Evolutionary conservation across 2,888 invertebrate species (phyloP), one percentile per base, ranked within the genome.

Genomic region (Syrphus vitripennis): DNA sequence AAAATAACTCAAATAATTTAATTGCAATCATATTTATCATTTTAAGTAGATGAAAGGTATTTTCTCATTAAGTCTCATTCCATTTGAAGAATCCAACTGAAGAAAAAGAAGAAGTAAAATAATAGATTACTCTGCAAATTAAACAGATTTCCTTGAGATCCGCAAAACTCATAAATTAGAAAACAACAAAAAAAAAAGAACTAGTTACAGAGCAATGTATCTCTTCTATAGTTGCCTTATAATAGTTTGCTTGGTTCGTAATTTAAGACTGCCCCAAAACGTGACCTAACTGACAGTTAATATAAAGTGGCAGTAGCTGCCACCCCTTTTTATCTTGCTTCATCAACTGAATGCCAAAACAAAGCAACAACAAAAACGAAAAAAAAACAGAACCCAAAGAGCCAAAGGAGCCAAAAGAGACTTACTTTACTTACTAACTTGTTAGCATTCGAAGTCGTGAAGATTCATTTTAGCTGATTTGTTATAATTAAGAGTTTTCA

Each of bases 391-490:
- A 57, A 59, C 34, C 14, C 14, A 37, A 34, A 14, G n/a, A n/a
- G n/a, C n/a, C n/a, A n/a, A n/a, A n/a, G n/a, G n/a, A n/a, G 37
- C 29, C 55, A 55, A 42, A 34, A 31, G 31, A 55, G 31, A 55
- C 55, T 55, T 53, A 48, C 34, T 34, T 34, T 34, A 34, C 34
- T 3, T 26, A 37, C 59, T 37, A 57, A 71, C 67, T 69, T 79
- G 48, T 72, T 48, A 48, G 53, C 29, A 71, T 21, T 69, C 59
- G 50, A 72, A 74, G 67, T 74, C 79, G 79, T 80, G 79, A 24
- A 80, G 79, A 80, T 80, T 79, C 79, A 67, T 72, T 79, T 72
- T 71, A 26, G 63, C 76, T 82, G 82, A 82, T 82, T 82, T 65
- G 29, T 57, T 77, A 59, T 82, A 82, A 82, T 82, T 82, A 82